phyloP scores from a whole-genome alignment of 2,113 vertebrate genomes.

The Hemicordylus capensis region DNA sequence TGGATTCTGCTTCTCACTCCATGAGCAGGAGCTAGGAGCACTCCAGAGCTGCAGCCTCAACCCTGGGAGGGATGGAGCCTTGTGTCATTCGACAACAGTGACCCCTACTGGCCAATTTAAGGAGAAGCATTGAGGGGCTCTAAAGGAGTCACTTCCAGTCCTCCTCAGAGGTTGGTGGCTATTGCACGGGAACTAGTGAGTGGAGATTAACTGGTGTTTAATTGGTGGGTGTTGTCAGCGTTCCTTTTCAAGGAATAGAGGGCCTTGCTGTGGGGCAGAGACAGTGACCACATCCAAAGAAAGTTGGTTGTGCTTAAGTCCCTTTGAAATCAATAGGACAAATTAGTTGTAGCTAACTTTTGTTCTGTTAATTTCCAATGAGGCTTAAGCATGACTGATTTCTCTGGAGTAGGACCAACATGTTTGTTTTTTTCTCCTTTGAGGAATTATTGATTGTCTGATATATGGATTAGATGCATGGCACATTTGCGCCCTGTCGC shows the following conservation, averaged over 20 bases:
- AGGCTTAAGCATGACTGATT: not conserved
- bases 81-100: slow-evolving; percentile 84
- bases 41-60: slow-evolving; percentile 84
- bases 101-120: slow-evolving; percentile 86
- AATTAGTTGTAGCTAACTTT: too few relatives aligned
- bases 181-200: slow-evolving; percentile 80
- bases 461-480: slow-evolving; percentile 32
- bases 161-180: slow-evolving; percentile 86
- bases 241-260: slow-evolving; percentile 65
- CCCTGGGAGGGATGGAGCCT: slow-evolving; percentile 85
- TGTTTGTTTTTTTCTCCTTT: slow-evolving; percentile 44
- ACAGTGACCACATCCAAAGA: slow-evolving; percentile 22
- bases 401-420: not conserved
- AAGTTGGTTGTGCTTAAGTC: not conserved
- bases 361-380: not conserved
- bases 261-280: slow-evolving; percentile 56
- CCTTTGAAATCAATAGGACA: not conserved
- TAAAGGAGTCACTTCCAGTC: slow-evolving; percentile 85
- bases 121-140: slow-evolving; percentile 84
- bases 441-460: slow-evolving; percentile 51
- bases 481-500: slow-evolving; percentile 48
- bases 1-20: slow-evolving; percentile 85
- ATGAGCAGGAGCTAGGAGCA: slow-evolving; percentile 84
- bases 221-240: slow-evolving; percentile 67
- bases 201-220: slow-evolving; percentile 70